Evolutionary conservation across 2,113 vertebrate species (phyloP).

Genomic region (Anolis carolinensis): DNA sequence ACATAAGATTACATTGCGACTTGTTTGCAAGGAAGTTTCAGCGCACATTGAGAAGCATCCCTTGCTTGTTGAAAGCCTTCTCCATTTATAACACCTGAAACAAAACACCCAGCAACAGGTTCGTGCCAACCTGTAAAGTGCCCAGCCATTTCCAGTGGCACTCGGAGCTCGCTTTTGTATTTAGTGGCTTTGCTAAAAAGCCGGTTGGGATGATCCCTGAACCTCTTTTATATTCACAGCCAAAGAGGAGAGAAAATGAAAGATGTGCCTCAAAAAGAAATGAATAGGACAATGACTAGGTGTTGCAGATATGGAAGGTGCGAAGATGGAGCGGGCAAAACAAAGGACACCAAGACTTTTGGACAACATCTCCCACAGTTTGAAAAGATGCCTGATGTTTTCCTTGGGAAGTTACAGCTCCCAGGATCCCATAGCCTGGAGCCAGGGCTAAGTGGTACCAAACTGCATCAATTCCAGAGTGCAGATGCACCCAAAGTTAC

Average conservation of each 20-base stretch:
- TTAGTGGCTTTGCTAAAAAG: conserved; percentile 30
- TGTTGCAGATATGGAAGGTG: background rate
- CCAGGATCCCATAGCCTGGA: no score
- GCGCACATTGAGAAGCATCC: background rate
- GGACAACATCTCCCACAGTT: background rate
- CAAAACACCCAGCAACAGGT: background rate
- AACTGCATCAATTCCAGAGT: no score
- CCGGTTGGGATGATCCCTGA: conserved; percentile 46
- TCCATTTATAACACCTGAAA: no score
- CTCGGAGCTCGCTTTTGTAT: conserved; percentile 49
- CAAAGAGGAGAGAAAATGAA: conserved; percentile 61
- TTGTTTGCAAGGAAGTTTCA: no score
- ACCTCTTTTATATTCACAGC: conserved; percentile 49
- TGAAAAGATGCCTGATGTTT: no score
- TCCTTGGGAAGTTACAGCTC: no score
- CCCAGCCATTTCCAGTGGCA: conserved; percentile 24
- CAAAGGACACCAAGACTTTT: background rate
- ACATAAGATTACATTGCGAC: no score
- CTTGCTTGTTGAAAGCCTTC: background rate
- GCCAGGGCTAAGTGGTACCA: no score
- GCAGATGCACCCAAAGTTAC: no score
- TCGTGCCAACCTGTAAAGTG: background rate
- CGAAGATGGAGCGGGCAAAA: background rate
- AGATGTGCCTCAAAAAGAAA: conserved; percentile 52
- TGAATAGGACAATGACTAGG: background rate